A percentile compares a stretch with the other conserved stretches of the same genome.
These are phyloP conservation scores for Chiroxiphia lanceolata DNA, from an alignment of 2,797 vertebrate species.

Conservation along the genomic window DNA sequence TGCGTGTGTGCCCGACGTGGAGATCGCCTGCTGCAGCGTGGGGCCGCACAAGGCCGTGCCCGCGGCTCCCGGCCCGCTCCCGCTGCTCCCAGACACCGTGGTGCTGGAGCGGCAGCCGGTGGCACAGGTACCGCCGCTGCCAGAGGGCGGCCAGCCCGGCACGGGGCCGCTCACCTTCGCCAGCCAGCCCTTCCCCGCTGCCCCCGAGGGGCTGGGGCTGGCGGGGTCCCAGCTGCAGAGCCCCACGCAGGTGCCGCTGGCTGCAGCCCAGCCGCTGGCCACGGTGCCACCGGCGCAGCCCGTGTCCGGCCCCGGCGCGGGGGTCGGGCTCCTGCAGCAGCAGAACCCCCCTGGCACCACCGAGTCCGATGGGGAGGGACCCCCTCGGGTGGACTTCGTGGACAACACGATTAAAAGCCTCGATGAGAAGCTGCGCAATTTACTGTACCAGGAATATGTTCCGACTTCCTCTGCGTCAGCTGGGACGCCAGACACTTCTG, in stretches of 20 bases:
- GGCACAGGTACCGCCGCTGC: not conserved
- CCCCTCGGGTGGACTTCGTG: constrained; percentile 88
- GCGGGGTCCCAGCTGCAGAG: constrained; percentile 52
- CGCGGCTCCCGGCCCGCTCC: not conserved
- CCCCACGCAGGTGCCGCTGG: constrained; percentile 33
- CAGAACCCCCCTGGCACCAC: constrained; percentile 75
- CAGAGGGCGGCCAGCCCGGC: not conserved
- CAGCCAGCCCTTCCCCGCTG: not conserved
- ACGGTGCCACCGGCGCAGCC: constrained; percentile 26
- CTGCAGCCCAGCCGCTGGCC: constrained; percentile 17
- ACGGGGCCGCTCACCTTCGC: not conserved
- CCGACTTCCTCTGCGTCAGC: constrained; percentile 73
- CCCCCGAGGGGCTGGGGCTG: not conserved
- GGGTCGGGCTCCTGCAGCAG: constrained; percentile 71
- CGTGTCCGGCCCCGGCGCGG: not conserved
- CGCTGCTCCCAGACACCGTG: not conserved
- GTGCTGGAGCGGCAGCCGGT: constrained; percentile 40
- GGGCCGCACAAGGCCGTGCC: not conserved
- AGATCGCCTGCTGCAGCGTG: not conserved
- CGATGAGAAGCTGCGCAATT: constrained; percentile 91
- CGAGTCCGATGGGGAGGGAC: constrained; percentile 89
- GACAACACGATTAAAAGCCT: constrained; percentile 96
- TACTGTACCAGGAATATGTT: constrained; percentile 87
- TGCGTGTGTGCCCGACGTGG: not conserved
- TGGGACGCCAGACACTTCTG: constrained; percentile 66